These are phyloP conservation scores for Fabriciana adippe DNA, from an alignment of 2,888 invertebrate genomes.

Conservation along the genomic window DNA sequence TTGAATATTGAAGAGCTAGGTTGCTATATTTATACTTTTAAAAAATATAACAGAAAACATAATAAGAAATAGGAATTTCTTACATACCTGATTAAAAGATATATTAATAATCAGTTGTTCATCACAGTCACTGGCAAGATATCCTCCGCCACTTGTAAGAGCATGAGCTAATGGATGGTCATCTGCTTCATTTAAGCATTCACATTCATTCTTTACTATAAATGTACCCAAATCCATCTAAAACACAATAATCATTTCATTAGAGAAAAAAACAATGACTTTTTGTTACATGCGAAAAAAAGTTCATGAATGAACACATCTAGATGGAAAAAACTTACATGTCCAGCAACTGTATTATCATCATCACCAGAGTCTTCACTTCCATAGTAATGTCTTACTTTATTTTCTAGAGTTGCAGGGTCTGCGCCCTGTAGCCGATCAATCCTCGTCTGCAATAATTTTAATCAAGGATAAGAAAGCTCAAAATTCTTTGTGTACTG, in stretches of 20 bases:
- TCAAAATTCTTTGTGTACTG: background rate
- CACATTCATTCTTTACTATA: conserved; percentile 94
- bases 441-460: conserved; percentile 84
- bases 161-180: conserved; percentile 92
- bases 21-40: background rate
- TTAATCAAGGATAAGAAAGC: background rate
- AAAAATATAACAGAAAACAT: background rate
- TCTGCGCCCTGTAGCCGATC: conserved; percentile 95
- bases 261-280: too few species aligned
- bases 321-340: conserved; percentile 83
- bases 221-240: conserved; percentile 95
- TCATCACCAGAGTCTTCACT: conserved; percentile 84
- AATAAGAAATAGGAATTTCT: background rate
- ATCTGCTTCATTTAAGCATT: conserved; percentile 97
- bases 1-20: too few species aligned
- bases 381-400: conserved; percentile 93
- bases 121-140: conserved; percentile 95
- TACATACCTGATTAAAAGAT: conserved; percentile 87
- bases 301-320: background rate
- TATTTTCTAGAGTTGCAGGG: conserved; percentile 89
- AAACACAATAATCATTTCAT: conserved; percentile 45
- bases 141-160: conserved; percentile 85
- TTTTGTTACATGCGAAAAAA: too few species aligned
- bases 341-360: conserved; percentile 88
- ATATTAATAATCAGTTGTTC: conserved; percentile 95